Evolutionary conservation across 2,113 vertebrate genomes (phyloP).

Genomic region (Rostratula benghalensis): DNA sequence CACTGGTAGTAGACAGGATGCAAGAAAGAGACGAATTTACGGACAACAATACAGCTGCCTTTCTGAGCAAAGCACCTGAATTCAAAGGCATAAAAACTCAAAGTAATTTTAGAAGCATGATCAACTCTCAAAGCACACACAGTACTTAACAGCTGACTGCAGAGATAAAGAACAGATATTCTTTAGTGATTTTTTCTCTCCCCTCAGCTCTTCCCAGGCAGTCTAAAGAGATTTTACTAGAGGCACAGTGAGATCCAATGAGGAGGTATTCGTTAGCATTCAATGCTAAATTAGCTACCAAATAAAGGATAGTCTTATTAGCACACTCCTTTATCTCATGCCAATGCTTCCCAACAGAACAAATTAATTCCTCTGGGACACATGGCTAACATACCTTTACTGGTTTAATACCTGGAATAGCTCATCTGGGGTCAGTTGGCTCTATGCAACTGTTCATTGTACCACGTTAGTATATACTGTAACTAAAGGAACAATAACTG

Average conservation of each 20-base stretch:
- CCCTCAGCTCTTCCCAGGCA: not conserved
- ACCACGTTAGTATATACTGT: not conserved
- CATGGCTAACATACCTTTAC: not conserved
- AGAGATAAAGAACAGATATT: not conserved
- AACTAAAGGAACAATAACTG: not conserved
- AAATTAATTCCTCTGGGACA: not conserved
- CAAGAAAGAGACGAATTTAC: not conserved
- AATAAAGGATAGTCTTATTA: slow-evolving; percentile 1
- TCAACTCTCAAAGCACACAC: not conserved
- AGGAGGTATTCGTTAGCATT: not conserved
- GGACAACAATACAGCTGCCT: not conserved
- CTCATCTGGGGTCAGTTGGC: not conserved
- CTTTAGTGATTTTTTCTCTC: not conserved
- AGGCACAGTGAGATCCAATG: not conserved
- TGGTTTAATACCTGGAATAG: not conserved
- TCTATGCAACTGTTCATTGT: not conserved
- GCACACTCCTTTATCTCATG: not conserved
- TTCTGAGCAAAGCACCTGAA: not conserved
- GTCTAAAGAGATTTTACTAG: not conserved
- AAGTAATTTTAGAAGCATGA: not conserved
- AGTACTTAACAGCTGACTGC: not conserved
- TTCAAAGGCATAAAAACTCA: not conserved
- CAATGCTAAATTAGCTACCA: slow-evolving; percentile 8
- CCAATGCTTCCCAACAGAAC: not conserved
- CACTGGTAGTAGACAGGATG: not conserved